These are phyloP conservation scores for Ctenochaetus hawaiiensis DNA, from an alignment of 2,797 vertebrate genomes.

Conservation along the genomic window DNA sequence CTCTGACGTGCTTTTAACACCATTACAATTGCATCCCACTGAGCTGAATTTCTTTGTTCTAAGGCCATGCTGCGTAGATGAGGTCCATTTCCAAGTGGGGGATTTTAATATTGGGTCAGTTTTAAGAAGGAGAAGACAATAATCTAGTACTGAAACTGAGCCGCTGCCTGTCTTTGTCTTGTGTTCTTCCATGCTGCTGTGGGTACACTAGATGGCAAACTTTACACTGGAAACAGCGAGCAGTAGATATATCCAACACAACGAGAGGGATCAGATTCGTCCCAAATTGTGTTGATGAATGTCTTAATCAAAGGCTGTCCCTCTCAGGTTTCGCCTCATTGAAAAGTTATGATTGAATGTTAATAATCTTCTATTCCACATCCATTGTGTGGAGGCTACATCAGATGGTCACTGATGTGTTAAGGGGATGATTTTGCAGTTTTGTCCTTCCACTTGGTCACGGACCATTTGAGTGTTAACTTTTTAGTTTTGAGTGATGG, in stretches of 20 bases:
- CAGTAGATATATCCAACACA: constrained; percentile 64
- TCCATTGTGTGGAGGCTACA: constrained; percentile 83
- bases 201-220: constrained; percentile 89
- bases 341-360: constrained; percentile 88
- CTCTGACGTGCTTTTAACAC: constrained; percentile 70
- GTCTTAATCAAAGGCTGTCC: constrained; percentile 87
- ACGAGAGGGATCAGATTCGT: constrained; percentile 79
- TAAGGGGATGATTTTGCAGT: constrained; percentile 87
- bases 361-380: constrained; percentile 87
- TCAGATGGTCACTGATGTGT: constrained; percentile 85
- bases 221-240: constrained; percentile 77
- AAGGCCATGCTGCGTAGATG: constrained; percentile 40
- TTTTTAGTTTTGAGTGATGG: constrained; percentile 85
- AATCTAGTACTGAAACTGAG: constrained; percentile 39
- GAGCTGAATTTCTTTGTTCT: constrained; percentile 77
- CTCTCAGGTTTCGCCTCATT: constrained; percentile 87
- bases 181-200: constrained; percentile 85
- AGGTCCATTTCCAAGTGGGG: constrained; percentile 48
- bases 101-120: constrained; percentile 61
- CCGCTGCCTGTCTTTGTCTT: constrained; percentile 74
- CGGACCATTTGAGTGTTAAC: constrained; percentile 87
- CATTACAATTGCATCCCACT: constrained; percentile 69
- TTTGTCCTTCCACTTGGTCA: constrained; percentile 85
- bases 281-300: constrained; percentile 87
- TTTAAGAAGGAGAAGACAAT: constrained; percentile 39